phyloP scores from a whole-genome alignment of 2,113 vertebrate species.

The Amblyornis subalaris region DNA sequence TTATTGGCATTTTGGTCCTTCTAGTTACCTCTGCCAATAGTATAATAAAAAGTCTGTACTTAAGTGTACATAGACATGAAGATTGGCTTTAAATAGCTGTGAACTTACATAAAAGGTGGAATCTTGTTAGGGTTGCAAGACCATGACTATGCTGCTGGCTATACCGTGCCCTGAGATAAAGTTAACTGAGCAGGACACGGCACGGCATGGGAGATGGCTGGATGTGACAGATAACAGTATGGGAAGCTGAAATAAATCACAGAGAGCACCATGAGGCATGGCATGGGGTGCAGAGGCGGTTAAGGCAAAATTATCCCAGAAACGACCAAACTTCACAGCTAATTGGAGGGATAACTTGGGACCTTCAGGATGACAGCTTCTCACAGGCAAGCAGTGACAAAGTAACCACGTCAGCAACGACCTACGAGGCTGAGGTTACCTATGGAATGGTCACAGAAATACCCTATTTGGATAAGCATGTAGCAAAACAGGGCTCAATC shows the following conservation, averaged over 20 bases:
- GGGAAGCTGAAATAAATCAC: background rate
- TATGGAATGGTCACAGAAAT: background rate
- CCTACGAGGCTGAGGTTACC: background rate
- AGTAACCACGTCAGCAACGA: background rate
- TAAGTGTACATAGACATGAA: background rate
- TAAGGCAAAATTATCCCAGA: background rate
- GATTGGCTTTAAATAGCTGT: background rate
- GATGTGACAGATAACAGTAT: background rate
- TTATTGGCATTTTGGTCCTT: background rate
- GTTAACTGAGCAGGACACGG: background rate
- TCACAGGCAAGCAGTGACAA: background rate
- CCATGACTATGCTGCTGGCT: background rate
- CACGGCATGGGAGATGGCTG: background rate
- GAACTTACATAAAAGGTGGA: background rate
- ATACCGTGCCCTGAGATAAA: background rate
- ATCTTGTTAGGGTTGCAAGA: background rate
- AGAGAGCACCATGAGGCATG: background rate
- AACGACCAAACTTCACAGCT: background rate
- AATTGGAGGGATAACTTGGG: background rate
- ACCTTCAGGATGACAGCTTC: background rate
- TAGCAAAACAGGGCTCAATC: background rate
- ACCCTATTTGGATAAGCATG: background rate
- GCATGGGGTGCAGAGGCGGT: background rate
- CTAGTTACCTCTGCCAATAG: background rate
- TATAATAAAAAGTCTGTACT: background rate